Evolutionary conservation across 2,113 vertebrate species (phyloP).

Genomic region (Chaenocephalus aceratus): DNA sequence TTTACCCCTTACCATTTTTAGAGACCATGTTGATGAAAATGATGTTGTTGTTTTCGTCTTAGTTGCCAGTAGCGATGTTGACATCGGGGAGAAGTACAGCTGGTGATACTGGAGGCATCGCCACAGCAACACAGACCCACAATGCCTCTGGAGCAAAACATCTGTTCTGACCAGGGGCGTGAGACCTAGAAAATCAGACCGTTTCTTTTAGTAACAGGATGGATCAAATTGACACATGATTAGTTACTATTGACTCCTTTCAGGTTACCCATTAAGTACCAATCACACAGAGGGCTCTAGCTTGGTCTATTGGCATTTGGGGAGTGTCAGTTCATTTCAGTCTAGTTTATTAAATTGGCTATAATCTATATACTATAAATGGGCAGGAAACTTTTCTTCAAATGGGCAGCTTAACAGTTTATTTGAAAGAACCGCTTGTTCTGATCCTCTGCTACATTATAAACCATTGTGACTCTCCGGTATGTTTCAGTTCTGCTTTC

Average conservation of each 20-base stretch:
- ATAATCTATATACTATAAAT: neutral
- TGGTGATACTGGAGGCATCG: constrained; percentile 69
- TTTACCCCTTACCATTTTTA: neutral
- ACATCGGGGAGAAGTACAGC: constrained; percentile 60
- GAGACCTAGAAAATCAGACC: constrained; percentile 19
- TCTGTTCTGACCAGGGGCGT: constrained; percentile 66
- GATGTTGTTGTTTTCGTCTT: constrained; percentile 58
- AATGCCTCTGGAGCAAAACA: constrained; percentile 60
- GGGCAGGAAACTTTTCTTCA: neutral
- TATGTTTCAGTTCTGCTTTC: no score
- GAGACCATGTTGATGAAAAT: constrained; percentile 15
- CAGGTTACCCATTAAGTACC: neutral
- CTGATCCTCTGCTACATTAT: no score
- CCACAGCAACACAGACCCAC: constrained; percentile 57
- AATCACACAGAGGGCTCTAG: neutral
- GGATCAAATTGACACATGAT: neutral
- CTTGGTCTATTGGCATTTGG: neutral
- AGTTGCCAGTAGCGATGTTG: constrained; percentile 60
- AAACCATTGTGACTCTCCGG: no score
- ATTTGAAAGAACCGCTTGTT: no score
- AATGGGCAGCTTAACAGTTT: neutral
- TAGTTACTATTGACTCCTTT: neutral
- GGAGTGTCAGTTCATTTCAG: neutral
- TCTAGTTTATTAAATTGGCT: neutral
- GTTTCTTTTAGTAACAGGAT: neutral